Base-by-base conservation (phyloP, 2,888 invertebrate species). In the Rhagium mordax region DNA sequence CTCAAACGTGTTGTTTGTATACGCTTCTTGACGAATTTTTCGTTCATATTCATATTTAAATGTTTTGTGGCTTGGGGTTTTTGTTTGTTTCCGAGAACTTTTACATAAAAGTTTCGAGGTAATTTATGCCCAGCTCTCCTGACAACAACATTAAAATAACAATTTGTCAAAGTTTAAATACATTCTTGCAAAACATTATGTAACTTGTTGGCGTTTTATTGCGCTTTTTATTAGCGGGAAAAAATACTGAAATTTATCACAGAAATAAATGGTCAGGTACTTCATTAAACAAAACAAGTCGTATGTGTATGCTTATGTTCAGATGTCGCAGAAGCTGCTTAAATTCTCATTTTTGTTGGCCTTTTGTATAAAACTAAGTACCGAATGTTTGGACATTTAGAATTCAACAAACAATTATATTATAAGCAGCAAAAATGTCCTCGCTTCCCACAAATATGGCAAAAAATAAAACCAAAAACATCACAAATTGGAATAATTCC, bases 21-120 rank as follows among this genome's bases (percentile, higher is more conserved):
- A 57, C 15, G 65, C 53, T 51, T 53, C 65, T 29, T 33, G 24
- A 53, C 53, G 55, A 57, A 33, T 24, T 47, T 55, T 57, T 57
- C 55, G 57, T 47, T 33, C 47, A 41, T 41, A 47, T 67, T 67
- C 57, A 57, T 57, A 67, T 67, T 57, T 21, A 67, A 57, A 57
- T n/a, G n/a, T 57, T 10, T 41, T 41, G 41, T 41, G 59, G 15
- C 18, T 47, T 55, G 55, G 65, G 48, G 33, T 53, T 20, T 57
- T 55, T 67, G 47, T 67, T 57, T 47, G 67, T 41, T 67, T 67
- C 67, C 67, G 55, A 55, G 67, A 67, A 67, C 21, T 18, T 41
- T 29, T 60, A 60, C 59, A 60, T 29, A 60, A 41, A 61, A 33
- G 21, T n/a, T 10, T 61, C 20, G n/a, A 57, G 41, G 67, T 67